Base-by-base conservation (phyloP, 2,113 vertebrate species). In the Ammodytes marinus region DNA sequence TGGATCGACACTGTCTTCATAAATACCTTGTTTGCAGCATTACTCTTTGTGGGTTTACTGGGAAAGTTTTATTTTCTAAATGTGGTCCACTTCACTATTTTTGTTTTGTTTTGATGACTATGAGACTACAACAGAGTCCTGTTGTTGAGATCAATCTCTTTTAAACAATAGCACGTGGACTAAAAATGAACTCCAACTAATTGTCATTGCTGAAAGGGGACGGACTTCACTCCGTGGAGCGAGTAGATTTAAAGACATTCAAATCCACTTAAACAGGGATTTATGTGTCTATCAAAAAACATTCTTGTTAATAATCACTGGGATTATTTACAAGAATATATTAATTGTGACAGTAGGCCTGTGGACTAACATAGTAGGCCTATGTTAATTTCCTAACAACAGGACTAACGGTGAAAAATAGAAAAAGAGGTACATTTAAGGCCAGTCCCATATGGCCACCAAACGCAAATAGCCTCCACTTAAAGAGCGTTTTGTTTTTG, bases 401-500 rank as follows among this genome's bases (percentile, higher is more conserved):
- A 46, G 8, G 60, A 1, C 17, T 39, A 42, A 8, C 27, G 0
- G 1, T 35, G n/a, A 27, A 27, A 27, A 27, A 27, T 27, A 27
- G n/a, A 27, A 72, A 69, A 65, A 54, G 12, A 42, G 27, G 40
- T 46, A 4, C 1, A 2, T 37, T 58, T 77, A 37, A 73, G 52
- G 19, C 63, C 46, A 72, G 83, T 65, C 64, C 80, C 78, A 79
- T 74, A 83, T 79, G 84, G 80, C 58, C 80, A 75, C 61, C 82
- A 83, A 81, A 84, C 46, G 37, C 70, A 68, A 77, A 83, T 35
- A 1, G 19, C 39, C 49, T 65, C 35, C 8, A 61, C 50, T 76
- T 63, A 63, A 73, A 68, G 10, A 72, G 60, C 4, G 58, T 81
- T 84, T 87, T 89, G 71, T 90, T 79, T 86, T 75, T 79, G n/a